Evolutionary conservation across 2,113 vertebrate species (phyloP), one percentile per base, ranked within the genome.

Genomic region (Mungos mungo): DNA sequence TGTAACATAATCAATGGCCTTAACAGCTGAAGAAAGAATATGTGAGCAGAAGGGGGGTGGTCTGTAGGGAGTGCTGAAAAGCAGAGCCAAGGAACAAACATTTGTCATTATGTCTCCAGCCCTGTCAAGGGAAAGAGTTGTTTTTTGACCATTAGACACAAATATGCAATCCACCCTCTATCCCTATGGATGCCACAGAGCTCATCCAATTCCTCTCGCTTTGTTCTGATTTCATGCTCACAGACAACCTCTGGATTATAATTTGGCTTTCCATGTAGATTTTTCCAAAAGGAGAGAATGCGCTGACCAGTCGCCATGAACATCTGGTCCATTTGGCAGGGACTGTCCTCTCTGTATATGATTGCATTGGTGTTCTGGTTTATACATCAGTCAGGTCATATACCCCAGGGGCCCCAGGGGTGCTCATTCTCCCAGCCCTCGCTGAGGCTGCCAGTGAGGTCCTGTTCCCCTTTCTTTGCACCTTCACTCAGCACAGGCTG

Each of bases 311-410:
- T 98, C 97, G 94, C 83, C 95, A 80, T 38, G 96, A 95, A 97
- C 98, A 98, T 98, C 98, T 98, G 98, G 98, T 96, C 81, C 93
- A 11, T 92, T 97, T 98, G 98, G 98, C 98, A 98, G 81, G 87
- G n/a, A 92, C 66, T 1, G 3, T 90, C 91, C 84, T 93, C 88
- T 98, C 96, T 98, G 98, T 96, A 98, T 96, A 98, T 50, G 97
- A 94, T 91, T 38, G 41, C 72, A 79, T 31, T 72, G 68, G 97
- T 94, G 96, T 96, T 96, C 98, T 98, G 98, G 92, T 98, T 98
- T 98, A 76, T 95, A 50, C 88, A 96, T 96, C 97, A 97, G 95
- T 97, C 96, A 90, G 88, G 92, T 90, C 72, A 47, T 50, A 54
- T 35, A 72, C 97, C 68, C 94, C 52, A 31, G 88, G 93, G 96